Evolutionary conservation across 92 coral and sea anemone species (phyloP).

Genomic region (Epizoanthus illoricatus): DNA sequence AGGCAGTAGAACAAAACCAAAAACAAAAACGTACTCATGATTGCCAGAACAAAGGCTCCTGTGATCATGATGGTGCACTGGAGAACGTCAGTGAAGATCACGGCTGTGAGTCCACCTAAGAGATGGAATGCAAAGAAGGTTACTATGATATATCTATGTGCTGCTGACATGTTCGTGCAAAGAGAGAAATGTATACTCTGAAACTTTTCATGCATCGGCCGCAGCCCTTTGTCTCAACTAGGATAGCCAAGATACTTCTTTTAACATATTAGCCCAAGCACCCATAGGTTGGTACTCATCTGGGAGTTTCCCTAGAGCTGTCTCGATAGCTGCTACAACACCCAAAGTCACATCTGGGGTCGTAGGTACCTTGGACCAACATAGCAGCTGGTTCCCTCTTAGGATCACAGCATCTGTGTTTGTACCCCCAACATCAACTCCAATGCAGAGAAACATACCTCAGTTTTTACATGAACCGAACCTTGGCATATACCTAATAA

Average conservation of each 20-base stretch:
- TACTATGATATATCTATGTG: too few relatives aligned
- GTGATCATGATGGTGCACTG: conserved; percentile 49
- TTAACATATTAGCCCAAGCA: too few relatives aligned
- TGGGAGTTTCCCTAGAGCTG: conserved; percentile 65
- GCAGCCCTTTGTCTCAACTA: too few relatives aligned
- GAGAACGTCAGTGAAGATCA: conserved; percentile 46
- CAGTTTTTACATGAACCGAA: too few relatives aligned
- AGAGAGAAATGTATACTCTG: too few relatives aligned
- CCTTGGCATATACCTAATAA: too few relatives aligned
- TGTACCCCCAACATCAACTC: conserved; percentile 98
- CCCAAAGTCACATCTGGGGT: conserved; percentile 79
- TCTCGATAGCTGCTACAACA: conserved; percentile 64
- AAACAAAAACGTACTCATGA: conserved; percentile 8
- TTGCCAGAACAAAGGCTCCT: conserved; percentile 39
- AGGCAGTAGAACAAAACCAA: too few relatives aligned
- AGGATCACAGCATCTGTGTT: conserved; percentile 96
- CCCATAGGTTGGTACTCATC: conserved; percentile 56
- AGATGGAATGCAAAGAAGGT: too few relatives aligned
- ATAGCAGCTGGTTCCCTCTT: conserved; percentile 51
- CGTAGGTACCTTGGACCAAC: conserved; percentile 82
- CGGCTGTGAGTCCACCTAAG: conserved; percentile 45
- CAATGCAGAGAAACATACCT: conserved; percentile 66
- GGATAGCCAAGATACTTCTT: too few relatives aligned
- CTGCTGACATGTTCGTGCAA: too few relatives aligned
- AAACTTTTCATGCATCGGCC: too few relatives aligned